Evolutionary conservation across 2,113 vertebrate species (phyloP).

Genomic region (Lagopus leucura): DNA sequence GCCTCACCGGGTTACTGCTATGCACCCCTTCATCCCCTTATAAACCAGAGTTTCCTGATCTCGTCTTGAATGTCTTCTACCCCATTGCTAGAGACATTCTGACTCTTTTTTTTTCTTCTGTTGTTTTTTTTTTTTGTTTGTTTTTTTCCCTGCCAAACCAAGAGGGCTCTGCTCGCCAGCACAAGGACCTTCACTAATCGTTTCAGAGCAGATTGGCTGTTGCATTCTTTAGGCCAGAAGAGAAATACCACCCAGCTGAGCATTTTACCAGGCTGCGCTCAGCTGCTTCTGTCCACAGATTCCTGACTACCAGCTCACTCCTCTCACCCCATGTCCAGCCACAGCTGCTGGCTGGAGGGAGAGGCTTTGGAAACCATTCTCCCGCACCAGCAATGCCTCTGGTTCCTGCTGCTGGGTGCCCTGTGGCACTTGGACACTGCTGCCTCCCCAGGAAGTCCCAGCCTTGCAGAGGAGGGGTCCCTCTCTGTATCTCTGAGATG

Average conservation of each 20-base stretch:
- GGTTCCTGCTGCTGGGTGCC: not conserved
- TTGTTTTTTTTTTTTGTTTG: not conserved
- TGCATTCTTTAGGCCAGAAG: not conserved
- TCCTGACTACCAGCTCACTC: not conserved
- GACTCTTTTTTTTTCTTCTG: not conserved
- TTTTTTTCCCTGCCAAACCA: not conserved
- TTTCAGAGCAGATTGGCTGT: not conserved
- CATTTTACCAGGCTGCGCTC: not conserved
- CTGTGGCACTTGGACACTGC: not conserved
- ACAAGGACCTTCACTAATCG: not conserved
- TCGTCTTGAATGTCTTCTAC: not conserved
- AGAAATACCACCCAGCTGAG: conserved; percentile 23
- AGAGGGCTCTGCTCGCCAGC: not conserved
- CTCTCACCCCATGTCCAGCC: not conserved
- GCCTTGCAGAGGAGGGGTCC: not conserved
- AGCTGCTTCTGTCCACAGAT: not conserved
- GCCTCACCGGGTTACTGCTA: not conserved
- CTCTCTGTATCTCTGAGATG: not conserved
- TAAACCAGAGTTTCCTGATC: not conserved
- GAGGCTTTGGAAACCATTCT: not conserved
- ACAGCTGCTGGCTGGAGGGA: not conserved
- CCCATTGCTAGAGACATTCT: not conserved
- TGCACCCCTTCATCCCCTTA: not conserved
- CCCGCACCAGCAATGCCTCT: not conserved
- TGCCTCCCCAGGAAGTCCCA: not conserved